Percentiles rank a stretch among this genome's conserved stretches.
Evolutionary conservation across 2,888 invertebrate species (phyloP).

Genomic region (Dinocampus coccinellae): DNA sequence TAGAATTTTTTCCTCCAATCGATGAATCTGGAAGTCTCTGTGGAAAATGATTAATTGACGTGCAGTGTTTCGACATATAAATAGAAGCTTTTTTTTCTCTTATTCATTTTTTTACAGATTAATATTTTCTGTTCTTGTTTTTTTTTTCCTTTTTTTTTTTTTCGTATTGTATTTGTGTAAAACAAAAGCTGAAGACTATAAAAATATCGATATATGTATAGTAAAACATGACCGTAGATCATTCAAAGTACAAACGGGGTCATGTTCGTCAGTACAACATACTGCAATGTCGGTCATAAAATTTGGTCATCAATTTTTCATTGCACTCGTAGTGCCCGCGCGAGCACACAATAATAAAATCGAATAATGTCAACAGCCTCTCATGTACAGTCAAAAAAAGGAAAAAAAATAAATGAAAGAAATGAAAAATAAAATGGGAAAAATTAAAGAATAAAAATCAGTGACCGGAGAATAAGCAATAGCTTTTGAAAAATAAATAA

Average conservation of each 20-base stretch:
- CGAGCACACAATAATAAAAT: conserved; percentile 22
- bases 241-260: background rate
- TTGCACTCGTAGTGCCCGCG: conserved; percentile 14
- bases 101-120: conserved; percentile 21
- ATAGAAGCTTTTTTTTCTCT: conserved; percentile 8
- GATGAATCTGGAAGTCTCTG: too few species aligned
- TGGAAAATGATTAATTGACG: conserved; percentile 42
- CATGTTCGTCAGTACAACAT: conserved; percentile 20
- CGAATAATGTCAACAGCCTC: conserved; percentile 17
- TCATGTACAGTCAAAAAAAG: background rate
- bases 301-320: conserved; percentile 28
- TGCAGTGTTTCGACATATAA: conserved; percentile 10
- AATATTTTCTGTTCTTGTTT: conserved; percentile 7
- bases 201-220: background rate
- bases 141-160: conserved; percentile 14
- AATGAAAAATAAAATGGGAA: background rate
- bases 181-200: background rate
- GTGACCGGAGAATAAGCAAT: background rate
- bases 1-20: too few species aligned
- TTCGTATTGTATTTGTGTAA: background rate
- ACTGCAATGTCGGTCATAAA: conserved; percentile 28
- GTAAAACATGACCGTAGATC: background rate
- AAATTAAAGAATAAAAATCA: background rate
- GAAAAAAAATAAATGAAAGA: background rate
- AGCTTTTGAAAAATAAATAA: background rate